Evolutionary conservation across 2,888 invertebrate species (phyloP), one percentile per base, ranked within the genome.

Genomic region (Leptinotarsa haldemani): DNA sequence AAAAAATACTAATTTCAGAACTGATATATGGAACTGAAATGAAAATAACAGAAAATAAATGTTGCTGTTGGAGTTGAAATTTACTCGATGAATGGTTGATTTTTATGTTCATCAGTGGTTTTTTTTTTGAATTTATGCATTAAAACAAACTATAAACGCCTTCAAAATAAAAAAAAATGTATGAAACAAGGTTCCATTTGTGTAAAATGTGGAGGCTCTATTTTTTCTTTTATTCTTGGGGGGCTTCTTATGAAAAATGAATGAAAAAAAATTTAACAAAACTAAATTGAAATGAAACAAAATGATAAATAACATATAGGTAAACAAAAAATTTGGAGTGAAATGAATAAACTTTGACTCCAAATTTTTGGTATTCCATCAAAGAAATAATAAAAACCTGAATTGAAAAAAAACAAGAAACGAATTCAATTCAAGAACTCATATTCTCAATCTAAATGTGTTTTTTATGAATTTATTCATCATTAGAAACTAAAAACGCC

Each of bases 191-290:
- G 18, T 52, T n/a, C 4, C 18, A 68, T 69, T 69, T 3, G 1
- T 0, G 12, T 46, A 40, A 22, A 40, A 50, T 12, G 22, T 20
- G 53, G 65, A 64, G 58, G 70, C 65, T 61, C 48, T 61, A 64
- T 67, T 71, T 52, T 71, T 71, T 71, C n/a, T 18, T 40, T 16
- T 52, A 30, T 65, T 65, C 20, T 15, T 65, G 12, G 22, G 25
- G 20, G 18, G 40, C 53, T 67, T 53, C 53, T 67, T 53, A 40
- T 53, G 52, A 13, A 66, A 66, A 70, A 53, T 63, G 2, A 69
- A 16, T 56, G 2, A 58, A 30, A 71, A 71, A 47, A 30, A 71
- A 61, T 48, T 71, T 13, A 48, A 65, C n/a, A 71, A 53, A 50
- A 65, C 3, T 18, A 20, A 56, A 18, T 1, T 20, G 20, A 7